Evolutionary conservation across 2,113 vertebrate genomes (phyloP), one percentile per base, ranked within the genome.

Genomic region (Zingel zingel): DNA sequence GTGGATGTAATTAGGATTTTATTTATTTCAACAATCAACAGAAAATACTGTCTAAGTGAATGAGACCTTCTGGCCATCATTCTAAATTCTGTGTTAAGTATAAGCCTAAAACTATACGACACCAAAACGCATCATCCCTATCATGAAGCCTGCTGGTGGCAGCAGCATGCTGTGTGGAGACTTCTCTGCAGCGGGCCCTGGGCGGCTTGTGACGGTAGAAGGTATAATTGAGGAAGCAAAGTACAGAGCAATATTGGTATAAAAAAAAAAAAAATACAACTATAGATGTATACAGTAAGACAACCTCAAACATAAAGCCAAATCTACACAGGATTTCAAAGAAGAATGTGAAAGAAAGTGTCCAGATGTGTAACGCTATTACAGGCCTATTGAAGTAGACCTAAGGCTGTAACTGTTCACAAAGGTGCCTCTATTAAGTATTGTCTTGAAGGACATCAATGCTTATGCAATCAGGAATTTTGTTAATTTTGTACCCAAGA

Each of bases 71-170:
- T 33, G 8, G 25, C 53, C 27, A 3, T 73, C 15, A 43, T 70
- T 50, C 33, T 36, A 70, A 57, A 64, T 70, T 62, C n/a, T 56
- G 19, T 77, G 48, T 88, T 80, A 30, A 39, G 50, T 36, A 39
- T 1, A 50, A 36, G 14, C 2, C 16, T 19, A 36, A 63, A 47
- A 69, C 62, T 51, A 43, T 47, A 21, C 5, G 1, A 33, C 14
- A 73, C 53, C 25, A 53, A 33, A 66, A 69, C 3, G 0, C 58
- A 50, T 36, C 27, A 45, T 16, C 74, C 64, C 61, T 62, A 21
- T 11, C 36, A 6, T 48, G 74, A 77, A 85, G 53, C 83, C 84
- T 85, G 78, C 53, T 79, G 86, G 82, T 77, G 71, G 84, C 79
- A 88, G 78, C 81, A 75, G 66, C 81, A 83, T 78, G 68, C 64